Conservation (phyloP, 1,140 invertebrate genomes). For the Solenopsis fugax region DNA sequence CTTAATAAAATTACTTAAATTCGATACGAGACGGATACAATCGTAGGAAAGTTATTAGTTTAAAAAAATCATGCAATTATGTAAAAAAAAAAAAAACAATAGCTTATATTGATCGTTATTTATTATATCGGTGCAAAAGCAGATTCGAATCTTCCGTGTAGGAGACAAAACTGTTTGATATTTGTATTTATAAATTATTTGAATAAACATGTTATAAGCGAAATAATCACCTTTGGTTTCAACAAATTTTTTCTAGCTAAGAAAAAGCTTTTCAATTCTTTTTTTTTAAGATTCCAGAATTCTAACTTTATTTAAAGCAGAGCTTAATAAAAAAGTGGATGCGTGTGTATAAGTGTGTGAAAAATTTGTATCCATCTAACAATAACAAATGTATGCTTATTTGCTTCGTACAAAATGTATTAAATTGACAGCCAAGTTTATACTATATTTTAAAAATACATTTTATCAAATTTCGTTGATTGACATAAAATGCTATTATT, state of each 20-base stretch:
- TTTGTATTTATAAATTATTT: not conserved
- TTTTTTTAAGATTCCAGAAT: not conserved
- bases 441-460: conserved; percentile 2
- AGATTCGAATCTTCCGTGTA: not conserved
- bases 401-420: not conserved
- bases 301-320: conserved; percentile 3
- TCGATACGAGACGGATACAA: not conserved
- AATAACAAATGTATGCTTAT: not conserved
- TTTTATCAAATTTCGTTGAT: conserved; percentile 18
- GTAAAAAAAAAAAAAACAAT: not conserved
- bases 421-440: not conserved
- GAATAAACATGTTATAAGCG: not conserved
- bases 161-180: not conserved
- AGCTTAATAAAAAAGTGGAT: not conserved
- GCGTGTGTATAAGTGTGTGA: not conserved
- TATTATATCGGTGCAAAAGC: not conserved
- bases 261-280: not conserved
- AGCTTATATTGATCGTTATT: not conserved
- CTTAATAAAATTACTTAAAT: not conserved
- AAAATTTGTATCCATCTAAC: conserved; percentile 5
- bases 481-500: not conserved
- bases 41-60: not conserved
- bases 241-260: not conserved
- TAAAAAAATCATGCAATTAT: not conserved
- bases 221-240: not conserved